phyloP scores from a whole-genome alignment of 1,140 invertebrate genomes.

The Tetragnatha versicolor region DNA sequence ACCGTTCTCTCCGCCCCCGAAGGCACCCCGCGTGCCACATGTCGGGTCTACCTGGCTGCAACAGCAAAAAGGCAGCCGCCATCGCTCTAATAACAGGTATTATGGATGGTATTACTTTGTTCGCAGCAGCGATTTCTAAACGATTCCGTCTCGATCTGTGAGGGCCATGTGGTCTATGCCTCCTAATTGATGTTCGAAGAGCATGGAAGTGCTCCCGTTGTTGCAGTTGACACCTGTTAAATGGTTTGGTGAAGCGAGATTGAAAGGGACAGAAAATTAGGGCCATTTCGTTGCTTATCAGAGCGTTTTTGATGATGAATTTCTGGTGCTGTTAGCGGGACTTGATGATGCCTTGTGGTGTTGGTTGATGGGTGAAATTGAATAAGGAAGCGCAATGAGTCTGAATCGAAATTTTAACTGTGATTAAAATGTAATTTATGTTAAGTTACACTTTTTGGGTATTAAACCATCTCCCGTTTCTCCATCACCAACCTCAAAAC shows the following conservation, averaged over 20 bases:
- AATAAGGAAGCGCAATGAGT: too few species aligned
- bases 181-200: background rate
- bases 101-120: constrained; percentile 13
- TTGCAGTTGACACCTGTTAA: background rate
- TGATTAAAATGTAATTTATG: too few species aligned
- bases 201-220: background rate
- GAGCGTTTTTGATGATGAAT: too few species aligned
- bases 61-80: background rate
- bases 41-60: background rate
- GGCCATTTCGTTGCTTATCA: background rate
- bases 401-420: too few species aligned
- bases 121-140: constrained; percentile 9
- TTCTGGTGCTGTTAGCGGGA: too few species aligned
- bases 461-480: too few species aligned
- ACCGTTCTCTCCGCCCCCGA: too few species aligned
- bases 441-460: too few species aligned
- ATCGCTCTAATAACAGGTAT: constrained; percentile 16
- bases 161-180: constrained; percentile 11
- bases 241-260: background rate
- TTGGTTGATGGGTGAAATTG: too few species aligned
- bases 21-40: background rate
- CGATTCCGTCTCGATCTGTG: background rate
- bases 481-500: too few species aligned
- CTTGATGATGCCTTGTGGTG: too few species aligned
- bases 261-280: background rate